phyloP scores from a whole-genome alignment of 2,113 vertebrate genomes.

The Dipodomys stephensi region DNA sequence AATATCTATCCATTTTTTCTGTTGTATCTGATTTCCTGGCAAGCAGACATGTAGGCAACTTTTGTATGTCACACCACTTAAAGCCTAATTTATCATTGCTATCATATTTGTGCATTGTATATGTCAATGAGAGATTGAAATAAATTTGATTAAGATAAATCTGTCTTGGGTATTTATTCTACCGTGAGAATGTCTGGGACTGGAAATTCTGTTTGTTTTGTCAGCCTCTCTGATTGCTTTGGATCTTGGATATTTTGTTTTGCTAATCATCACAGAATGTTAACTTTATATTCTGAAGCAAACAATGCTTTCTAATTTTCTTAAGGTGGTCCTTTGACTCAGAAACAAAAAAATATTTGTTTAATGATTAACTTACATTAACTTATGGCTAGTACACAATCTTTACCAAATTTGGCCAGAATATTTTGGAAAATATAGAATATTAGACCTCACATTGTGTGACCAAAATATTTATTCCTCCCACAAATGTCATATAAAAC shows the following conservation, averaged over 20 bases:
- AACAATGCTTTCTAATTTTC: neutral
- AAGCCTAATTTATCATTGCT: neutral
- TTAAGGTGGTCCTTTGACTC: slow-evolving; percentile 3
- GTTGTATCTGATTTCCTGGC: neutral
- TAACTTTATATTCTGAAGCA: neutral
- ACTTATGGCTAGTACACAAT: neutral
- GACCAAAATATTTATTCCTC: too few relatives aligned
- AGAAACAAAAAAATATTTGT: neutral
- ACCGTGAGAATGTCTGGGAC: neutral
- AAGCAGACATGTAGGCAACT: neutral
- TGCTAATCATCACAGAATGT: slow-evolving; percentile 2
- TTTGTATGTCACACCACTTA: neutral
- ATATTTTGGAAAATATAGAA: neutral
- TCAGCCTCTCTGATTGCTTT: slow-evolving; percentile 24
- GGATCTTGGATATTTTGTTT: neutral
- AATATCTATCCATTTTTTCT: neutral
- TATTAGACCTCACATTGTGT: too few relatives aligned
- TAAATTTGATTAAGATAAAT: slow-evolving; percentile 1
- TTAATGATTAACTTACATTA: neutral
- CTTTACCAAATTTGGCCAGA: neutral
- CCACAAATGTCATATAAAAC: neutral
- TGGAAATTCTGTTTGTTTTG: neutral
- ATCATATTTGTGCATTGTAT: neutral
- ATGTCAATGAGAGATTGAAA: neutral
- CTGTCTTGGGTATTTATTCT: neutral